phyloP scores from a whole-genome alignment of 2,113 vertebrate genomes.

The Morone chrysops region DNA sequence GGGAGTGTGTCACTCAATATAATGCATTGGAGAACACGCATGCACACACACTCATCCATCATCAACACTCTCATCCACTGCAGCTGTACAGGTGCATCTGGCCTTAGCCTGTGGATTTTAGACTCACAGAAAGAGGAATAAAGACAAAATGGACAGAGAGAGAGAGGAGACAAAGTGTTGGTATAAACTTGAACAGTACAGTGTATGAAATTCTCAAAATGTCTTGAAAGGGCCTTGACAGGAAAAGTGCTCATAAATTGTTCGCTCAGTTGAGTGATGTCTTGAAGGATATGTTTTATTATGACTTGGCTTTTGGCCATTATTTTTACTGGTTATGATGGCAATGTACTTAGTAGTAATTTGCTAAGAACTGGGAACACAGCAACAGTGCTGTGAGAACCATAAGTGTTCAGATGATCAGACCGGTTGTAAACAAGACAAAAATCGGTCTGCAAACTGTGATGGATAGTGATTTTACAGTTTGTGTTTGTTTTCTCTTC shows the following conservation, averaged over 20 bases:
- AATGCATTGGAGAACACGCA: conserved; percentile 50
- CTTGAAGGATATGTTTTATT: neutral
- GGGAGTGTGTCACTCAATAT: conserved; percentile 48
- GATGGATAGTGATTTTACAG: neutral
- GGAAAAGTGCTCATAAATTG: neutral
- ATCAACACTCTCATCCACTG: conserved; percentile 58
- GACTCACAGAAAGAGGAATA: conserved; percentile 17
- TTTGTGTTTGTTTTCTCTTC: neutral
- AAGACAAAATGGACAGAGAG: conserved; percentile 46
- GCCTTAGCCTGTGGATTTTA: conserved; percentile 46
- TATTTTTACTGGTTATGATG: too few relatives aligned
- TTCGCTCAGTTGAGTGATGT: conserved; percentile 8
- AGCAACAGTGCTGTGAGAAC: neutral
- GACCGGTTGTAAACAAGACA: neutral
- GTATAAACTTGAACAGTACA: neutral
- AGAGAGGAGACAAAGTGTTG: conserved; percentile 14
- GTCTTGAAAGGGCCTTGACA: neutral
- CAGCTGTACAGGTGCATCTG: conserved; percentile 65
- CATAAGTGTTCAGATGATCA: neutral
- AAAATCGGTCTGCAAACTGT: neutral
- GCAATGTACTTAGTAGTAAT: too few relatives aligned
- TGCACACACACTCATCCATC: conserved; percentile 55
- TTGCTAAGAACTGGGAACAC: neutral
- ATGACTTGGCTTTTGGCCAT: neutral
- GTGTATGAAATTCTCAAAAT: neutral